Percentiles rank a stretch among this genome's conserved stretches.
Evolutionary conservation across 1,140 invertebrate genomes (phyloP).

Genomic region (Drosophila takahashii): DNA sequence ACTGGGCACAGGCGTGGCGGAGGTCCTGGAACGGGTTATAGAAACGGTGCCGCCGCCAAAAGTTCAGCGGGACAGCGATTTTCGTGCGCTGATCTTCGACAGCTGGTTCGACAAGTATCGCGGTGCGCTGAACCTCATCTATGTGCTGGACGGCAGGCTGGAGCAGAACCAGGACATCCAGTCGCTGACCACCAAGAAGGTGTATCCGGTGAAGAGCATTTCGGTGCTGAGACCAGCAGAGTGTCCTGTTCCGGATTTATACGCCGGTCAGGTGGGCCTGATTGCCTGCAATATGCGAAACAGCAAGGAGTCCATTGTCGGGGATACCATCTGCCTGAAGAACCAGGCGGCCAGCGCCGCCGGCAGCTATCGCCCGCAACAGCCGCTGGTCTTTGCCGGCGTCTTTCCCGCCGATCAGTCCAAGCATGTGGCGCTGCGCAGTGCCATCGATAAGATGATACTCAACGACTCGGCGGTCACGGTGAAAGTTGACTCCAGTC

Average conservation of each 20-base stretch:
- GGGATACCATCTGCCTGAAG: conserved; percentile 92
- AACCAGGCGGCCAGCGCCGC: conserved; percentile 85
- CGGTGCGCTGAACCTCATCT: conserved; percentile 93
- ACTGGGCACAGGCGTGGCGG: conserved; percentile 91
- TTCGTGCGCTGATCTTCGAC: conserved; percentile 96
- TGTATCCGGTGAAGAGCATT: conserved; percentile 92
- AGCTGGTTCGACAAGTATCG: conserved; percentile 96
- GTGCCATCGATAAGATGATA: conserved; percentile 94
- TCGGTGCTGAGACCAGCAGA: conserved; percentile 93
- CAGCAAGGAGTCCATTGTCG: conserved; percentile 91
- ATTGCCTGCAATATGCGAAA: conserved; percentile 93
- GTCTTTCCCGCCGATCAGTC: conserved; percentile 96
- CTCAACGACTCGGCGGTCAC: conserved; percentile 98
- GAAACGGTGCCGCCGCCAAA: conserved; percentile 91
- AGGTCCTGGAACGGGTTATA: conserved; percentile 92
- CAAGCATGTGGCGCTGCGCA: conserved; percentile 89
- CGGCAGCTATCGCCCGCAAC: conserved; percentile 89
- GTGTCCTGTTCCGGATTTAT: conserved; percentile 88
- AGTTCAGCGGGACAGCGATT: conserved; percentile 86
- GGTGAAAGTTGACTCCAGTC: conserved; percentile 92
- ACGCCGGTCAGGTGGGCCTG: conserved; percentile 88
- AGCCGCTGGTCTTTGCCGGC: conserved; percentile 97
- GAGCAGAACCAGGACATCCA: conserved; percentile 87
- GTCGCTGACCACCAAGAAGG: conserved; percentile 88
- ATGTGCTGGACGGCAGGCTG: conserved; percentile 91